phyloP scores from a whole-genome alignment of 1,140 invertebrate genomes.

The Ceratoteleas bidentatus region DNA sequence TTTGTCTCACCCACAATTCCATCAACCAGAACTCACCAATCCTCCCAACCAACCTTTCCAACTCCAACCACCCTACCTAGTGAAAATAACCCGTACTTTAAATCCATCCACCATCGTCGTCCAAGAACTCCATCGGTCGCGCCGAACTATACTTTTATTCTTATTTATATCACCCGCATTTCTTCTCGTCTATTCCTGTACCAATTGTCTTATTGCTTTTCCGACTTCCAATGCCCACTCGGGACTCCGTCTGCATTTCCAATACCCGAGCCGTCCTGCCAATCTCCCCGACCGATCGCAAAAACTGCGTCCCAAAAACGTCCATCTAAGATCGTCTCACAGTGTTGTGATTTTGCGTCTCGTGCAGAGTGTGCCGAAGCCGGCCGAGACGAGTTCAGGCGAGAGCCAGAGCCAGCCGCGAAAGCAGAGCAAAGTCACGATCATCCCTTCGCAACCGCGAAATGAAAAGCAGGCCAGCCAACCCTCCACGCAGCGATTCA shows the following conservation, averaged over 20 bases:
- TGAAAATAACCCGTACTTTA: too few species aligned
- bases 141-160: constrained; percentile 9
- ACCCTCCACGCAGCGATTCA: constrained; percentile 66
- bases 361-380: too few species aligned
- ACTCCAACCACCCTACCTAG: too few species aligned
- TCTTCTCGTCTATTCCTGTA: constrained; percentile 52
- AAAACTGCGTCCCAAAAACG: background rate
- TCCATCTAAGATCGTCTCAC: too few species aligned
- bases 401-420: too few species aligned
- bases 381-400: too few species aligned
- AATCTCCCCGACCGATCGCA: background rate
- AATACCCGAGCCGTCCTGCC: background rate
- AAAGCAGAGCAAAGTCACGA: constrained; percentile 81
- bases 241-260: background rate
- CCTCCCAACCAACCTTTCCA: too few species aligned
- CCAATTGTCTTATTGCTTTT: constrained; percentile 26
- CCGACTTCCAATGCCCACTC: constrained; percentile 8
- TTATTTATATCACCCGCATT: constrained; percentile 46
- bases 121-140: background rate
- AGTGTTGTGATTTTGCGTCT: too few species aligned
- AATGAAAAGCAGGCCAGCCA: constrained; percentile 73
- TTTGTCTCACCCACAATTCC: too few species aligned
- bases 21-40: too few species aligned
- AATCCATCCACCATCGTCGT: background rate
- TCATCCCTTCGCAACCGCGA: constrained; percentile 77